Conservation (phyloP, 2,888 invertebrate genomes). For the Andrena flavipes region DNA sequence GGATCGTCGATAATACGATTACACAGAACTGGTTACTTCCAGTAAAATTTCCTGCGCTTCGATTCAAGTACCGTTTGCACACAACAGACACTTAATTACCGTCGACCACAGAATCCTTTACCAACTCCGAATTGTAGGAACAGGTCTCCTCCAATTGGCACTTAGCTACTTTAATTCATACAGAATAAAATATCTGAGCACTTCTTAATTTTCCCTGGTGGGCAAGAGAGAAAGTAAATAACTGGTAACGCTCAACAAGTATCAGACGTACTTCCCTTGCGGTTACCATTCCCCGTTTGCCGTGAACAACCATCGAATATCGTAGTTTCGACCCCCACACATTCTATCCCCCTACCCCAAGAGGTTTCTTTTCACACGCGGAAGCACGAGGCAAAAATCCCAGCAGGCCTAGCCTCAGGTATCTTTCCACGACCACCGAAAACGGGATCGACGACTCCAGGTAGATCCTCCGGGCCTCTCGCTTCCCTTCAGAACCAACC, state of each 20-base stretch:
- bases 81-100: no score
- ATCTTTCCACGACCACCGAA: conserved; percentile 30
- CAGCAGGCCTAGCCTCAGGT: conserved; percentile 42
- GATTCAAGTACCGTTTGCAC: neutral
- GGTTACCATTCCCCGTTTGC: neutral
- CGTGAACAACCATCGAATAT: conserved; percentile 16
- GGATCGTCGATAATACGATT: conserved; percentile 37
- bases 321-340: conserved; percentile 22
- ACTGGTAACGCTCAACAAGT: neutral
- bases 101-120: no score
- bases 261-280: neutral
- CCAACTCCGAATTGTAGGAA: no score
- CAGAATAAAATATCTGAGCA: no score
- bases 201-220: no score
- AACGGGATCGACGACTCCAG: conserved; percentile 37
- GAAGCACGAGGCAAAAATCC: conserved; percentile 48
- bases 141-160: no score
- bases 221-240: neutral
- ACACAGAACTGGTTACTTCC: neutral
- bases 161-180: no score
- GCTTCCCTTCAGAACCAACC: neutral
- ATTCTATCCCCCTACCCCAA: neutral
- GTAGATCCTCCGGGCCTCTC: neutral
- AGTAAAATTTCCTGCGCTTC: neutral
- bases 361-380: conserved; percentile 47